Conservation (phyloP, 2,888 invertebrate genomes). For the Clepsis dumicolana region DNA sequence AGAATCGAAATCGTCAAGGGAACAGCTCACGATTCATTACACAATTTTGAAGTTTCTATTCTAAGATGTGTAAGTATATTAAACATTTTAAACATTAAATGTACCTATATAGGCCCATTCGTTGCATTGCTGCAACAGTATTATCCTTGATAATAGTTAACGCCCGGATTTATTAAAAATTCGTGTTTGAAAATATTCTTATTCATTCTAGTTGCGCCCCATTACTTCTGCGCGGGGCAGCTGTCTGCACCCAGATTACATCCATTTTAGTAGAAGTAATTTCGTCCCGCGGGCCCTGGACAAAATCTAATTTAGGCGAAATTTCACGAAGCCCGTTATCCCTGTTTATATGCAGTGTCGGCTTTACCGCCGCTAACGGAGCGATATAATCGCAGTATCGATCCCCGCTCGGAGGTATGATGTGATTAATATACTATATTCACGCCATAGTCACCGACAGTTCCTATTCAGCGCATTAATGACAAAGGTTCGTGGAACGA, state of each 20-base stretch:
- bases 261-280: slow-evolving; percentile 22
- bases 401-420: slow-evolving; percentile 47
- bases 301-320: slow-evolving; percentile 38
- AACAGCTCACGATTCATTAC: background rate
- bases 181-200: background rate
- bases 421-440: slow-evolving; percentile 49
- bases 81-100: too few relatives aligned
- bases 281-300: slow-evolving; percentile 24
- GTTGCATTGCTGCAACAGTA: too few relatives aligned
- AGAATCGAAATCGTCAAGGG: slow-evolving; percentile 6
- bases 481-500: background rate
- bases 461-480: background rate
- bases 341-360: slow-evolving; percentile 34
- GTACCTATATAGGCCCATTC: too few relatives aligned
- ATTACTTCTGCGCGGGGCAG: background rate
- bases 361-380: slow-evolving; percentile 37
- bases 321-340: slow-evolving; percentile 35
- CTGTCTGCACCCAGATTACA: slow-evolving; percentile 13
- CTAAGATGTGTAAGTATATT: background rate
- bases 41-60: background rate
- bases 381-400: slow-evolving; percentile 49
- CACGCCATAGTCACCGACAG: slow-evolving; percentile 2
- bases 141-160: too few relatives aligned
- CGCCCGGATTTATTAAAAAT: background rate
- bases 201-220: background rate